phyloP scores from a whole-genome alignment of 2,113 vertebrate genomes.

The Theristicus caerulescens region DNA sequence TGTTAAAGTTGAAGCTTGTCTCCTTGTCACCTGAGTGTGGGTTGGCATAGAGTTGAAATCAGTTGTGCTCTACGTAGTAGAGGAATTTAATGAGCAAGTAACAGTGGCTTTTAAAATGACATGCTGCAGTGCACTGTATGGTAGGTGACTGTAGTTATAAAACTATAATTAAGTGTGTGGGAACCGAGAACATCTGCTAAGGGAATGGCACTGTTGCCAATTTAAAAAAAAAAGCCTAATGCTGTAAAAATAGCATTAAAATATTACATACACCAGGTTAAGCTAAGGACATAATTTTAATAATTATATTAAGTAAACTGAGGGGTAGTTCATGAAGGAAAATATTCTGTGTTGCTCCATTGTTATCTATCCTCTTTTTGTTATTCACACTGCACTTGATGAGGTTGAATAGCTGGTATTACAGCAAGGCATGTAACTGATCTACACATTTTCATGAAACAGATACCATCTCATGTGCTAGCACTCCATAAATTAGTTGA shows the following conservation, averaged over 20 bases:
- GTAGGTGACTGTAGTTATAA: not conserved
- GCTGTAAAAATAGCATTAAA: not conserved
- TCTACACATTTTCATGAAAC: conserved; percentile 10
- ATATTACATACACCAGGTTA: not conserved
- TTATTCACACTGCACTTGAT: not conserved
- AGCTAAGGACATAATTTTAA: not conserved
- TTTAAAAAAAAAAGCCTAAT: not conserved
- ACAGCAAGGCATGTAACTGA: conserved; percentile 2
- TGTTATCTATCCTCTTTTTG: not conserved
- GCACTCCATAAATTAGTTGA: not conserved
- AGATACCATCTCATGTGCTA: not conserved
- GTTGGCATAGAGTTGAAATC: not conserved
- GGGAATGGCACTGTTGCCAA: not conserved
- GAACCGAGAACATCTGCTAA: conserved; percentile 23
- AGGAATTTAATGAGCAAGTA: not conserved
- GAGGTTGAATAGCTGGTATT: not conserved
- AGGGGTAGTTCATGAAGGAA: not conserved
- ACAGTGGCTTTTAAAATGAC: not conserved
- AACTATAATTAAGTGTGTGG: not conserved
- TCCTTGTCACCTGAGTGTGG: not conserved
- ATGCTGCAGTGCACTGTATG: not conserved
- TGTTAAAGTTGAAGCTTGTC: not conserved
- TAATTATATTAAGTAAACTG: not conserved
- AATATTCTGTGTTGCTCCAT: not conserved
- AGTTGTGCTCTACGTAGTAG: not conserved